Evolutionary conservation across 2,888 invertebrate species (phyloP), one percentile per base, ranked within the genome.

Genomic region (Cephus sareptanus): DNA sequence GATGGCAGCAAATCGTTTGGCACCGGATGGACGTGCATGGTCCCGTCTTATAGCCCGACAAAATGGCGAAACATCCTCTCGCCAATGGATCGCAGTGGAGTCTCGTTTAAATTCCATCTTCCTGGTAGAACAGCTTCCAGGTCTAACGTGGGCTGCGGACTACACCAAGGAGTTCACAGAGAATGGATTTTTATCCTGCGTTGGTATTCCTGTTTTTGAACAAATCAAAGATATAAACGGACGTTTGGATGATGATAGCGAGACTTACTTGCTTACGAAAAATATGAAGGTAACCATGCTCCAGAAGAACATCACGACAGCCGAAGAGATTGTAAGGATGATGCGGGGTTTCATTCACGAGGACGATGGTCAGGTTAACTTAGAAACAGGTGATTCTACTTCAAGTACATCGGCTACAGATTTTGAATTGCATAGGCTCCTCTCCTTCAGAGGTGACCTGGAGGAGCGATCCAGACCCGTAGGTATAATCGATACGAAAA

Each of bases 31-130:
- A 1, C 92, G 93, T 78, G 93, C 94, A 6, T 98, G 98, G 98
- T 94, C 95, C 0, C 93, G 94, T 71, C 91, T 94, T 1, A 94
- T 98, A 86, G 93, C 94, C 0, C 92, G 92, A 11, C 95, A 94
- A 89, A 96, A 97, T 92, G 96, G 96, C 56, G 96, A 95, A 30
- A 97, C 97, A 73, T 96, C 96, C 79, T 79, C 81, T 1, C 97
- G 97, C 88, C 97, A 98, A 89, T 98, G 98, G 98, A 94, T 97
- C 85, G 93, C 96, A 9, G 93, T 97, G 0, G 96, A 97, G 90
- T 95, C 90, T 3, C 85, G 86, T 69, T 86, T 89, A 37, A 92
- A 92, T 13, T 85, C 93, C 0, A 90, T 95, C 12, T 95, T 95
- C 93, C 93, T 98, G 70, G 92, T 96, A 3, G 98, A 98, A 90